Percentiles rank a stretch among this genome's conserved stretches.
phyloP scores from a whole-genome alignment of 2,113 vertebrate genomes.

The Myotis yumanensis region DNA sequence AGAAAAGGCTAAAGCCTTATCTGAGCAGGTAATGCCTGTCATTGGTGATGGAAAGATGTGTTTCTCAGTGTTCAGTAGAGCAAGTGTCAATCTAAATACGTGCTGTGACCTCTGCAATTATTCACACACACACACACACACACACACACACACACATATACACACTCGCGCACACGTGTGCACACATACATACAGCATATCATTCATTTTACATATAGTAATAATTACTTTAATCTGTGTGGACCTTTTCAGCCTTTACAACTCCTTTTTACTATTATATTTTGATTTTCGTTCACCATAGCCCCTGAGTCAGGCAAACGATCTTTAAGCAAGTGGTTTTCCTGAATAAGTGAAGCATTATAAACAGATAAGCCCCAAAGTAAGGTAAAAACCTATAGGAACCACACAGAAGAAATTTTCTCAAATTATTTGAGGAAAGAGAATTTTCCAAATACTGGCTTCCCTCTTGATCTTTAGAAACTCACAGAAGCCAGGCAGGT shows the following conservation, averaged over 20 bases:
- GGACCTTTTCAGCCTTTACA: background rate
- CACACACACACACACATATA: background rate
- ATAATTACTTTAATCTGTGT: background rate
- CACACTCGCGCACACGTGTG: no score
- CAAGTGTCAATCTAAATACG: background rate
- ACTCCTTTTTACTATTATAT: background rate
- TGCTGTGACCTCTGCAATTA: background rate
- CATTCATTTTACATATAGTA: background rate
- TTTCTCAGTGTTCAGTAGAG: background rate
- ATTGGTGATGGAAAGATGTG: background rate
- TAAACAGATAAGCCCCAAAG: background rate
- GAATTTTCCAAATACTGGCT: conserved; percentile 9
- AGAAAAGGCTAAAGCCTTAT: conserved; percentile 56
- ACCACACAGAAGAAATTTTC: background rate
- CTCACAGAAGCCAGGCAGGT: background rate
- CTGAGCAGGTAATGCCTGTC: conserved; percentile 60
- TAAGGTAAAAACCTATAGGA: conserved; percentile 15
- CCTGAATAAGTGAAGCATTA: background rate
- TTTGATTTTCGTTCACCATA: background rate
- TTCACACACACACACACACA: no score
- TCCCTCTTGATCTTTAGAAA: conserved; percentile 20
- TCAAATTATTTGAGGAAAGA: background rate
- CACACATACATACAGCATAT: background rate
- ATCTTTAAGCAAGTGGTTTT: background rate
- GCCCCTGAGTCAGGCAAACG: background rate